These are phyloP conservation scores for Acanthosepion pharaonis DNA, from an alignment of 2,888 invertebrate species.

Conservation along the genomic window DNA sequence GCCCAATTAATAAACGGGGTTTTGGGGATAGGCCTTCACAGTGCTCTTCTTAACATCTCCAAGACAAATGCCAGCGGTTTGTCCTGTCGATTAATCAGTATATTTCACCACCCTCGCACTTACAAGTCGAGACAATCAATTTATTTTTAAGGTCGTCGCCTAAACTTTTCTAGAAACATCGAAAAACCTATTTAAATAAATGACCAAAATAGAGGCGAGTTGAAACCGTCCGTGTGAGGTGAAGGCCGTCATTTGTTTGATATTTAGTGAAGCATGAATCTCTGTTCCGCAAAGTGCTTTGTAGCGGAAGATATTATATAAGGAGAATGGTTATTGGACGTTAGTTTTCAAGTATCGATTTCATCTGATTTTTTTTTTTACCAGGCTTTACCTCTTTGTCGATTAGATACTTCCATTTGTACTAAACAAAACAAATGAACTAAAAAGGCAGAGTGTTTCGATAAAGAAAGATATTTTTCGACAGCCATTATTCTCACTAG, in stretches of 20 bases:
- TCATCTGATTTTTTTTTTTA: too few species aligned
- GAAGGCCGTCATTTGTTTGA: not conserved
- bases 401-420: too few species aligned
- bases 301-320: not conserved
- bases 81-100: not conserved
- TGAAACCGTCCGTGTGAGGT: not conserved
- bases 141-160: not conserved
- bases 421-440: too few species aligned
- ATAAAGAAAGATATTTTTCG: too few species aligned
- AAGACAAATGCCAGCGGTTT: not conserved
- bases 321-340: not conserved
- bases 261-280: not conserved
- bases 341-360: not conserved
- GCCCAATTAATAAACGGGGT: not conserved
- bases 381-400: too few species aligned
- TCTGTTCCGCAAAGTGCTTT: not conserved
- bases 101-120: not conserved
- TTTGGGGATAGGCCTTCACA: not conserved
- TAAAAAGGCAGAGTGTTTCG: too few species aligned
- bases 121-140: not conserved
- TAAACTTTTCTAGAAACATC: not conserved
- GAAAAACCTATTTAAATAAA: not conserved
- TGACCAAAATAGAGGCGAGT: not conserved
- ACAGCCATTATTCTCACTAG: too few species aligned
- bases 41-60: not conserved